Evolutionary conservation across 2,113 vertebrate genomes (phyloP), one percentile per base, ranked within the genome.

Genomic region (Sorex fumeus): DNA sequence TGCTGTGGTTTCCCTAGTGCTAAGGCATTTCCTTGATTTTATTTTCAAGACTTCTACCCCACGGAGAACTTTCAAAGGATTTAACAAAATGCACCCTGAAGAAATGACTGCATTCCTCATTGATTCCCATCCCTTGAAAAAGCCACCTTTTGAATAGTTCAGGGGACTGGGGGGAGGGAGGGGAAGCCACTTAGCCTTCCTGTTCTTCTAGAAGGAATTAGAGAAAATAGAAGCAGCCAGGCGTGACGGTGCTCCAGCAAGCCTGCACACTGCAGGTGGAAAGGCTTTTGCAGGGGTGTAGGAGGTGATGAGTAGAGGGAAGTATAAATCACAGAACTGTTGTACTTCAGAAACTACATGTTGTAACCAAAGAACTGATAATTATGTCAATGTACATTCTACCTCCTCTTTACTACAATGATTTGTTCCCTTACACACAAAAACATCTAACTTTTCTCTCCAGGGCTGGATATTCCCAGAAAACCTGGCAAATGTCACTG

Each of bases 81-180:
- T 91, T 87, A 78, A 50, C 40, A 53, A 18, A 72, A 88, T 15
- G 8, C 19, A 50, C 36, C 74, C 64, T 40, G 30, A 79, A 92
- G 60, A 83, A 57, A 93, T n/a, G 19, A 19, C 72, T 67, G 12
- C 8, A 8, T 76, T 88, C 50, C 45, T 60, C 78, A n/a, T 25
- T 76, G 93, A 96, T 77, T 57, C 45, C 47, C 28, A 80, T 64
- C 32, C 76, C 36, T 62, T 34, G 25, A 79, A 87, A 91, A 82
- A 71, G 67, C 19, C 30, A 6, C 66, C 9, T 88, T 88, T 85
- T 91, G 60, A 47, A 90, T 60, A 88, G 40, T 53, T 87, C 57
- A 21, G 23, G 16, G 16, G 43, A 11, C 60, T 64, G 66, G 36
- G 91, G 75, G 12, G 28, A 25, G 60, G 25, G 19, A 60, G 19